These are phyloP conservation scores for Hofmannophila pseudospretella DNA, from an alignment of 2,888 invertebrate genomes.

Conservation along the genomic window DNA sequence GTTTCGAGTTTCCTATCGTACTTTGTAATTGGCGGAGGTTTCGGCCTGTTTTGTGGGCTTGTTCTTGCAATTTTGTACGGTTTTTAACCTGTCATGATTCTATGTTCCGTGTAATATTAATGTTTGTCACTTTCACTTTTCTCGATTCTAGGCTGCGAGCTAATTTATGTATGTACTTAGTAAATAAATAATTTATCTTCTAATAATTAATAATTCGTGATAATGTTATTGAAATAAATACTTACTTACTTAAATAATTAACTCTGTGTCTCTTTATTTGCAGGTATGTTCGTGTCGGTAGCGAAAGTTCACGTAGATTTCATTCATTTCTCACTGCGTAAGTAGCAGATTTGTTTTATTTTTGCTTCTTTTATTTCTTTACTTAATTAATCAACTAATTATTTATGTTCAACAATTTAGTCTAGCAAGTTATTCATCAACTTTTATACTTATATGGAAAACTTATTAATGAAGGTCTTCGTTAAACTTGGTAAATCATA, in stretches of 20 bases:
- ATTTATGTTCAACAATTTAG: neutral
- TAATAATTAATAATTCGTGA: no score
- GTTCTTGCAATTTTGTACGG: no score
- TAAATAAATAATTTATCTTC: no score
- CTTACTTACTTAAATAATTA: neutral
- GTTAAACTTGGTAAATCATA: conserved; percentile 5
- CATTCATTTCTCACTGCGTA: conserved; percentile 56
- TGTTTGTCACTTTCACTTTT: no score
- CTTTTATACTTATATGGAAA: conserved; percentile 6
- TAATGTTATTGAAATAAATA: neutral
- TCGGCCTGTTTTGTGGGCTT: neutral
- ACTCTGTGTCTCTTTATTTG: conserved; percentile 29
- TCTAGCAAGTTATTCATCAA: no score
- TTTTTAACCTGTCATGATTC: no score
- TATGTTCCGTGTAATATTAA: no score
- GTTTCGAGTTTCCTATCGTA: conserved; percentile 32
- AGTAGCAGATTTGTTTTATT: conserved; percentile 58
- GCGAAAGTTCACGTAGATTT: conserved; percentile 56
- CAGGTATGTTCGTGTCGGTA: conserved; percentile 71
- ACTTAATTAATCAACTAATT: conserved; percentile 3
- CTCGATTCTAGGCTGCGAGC: no score
- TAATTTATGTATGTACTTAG: no score
- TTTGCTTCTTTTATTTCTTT: conserved; percentile 21
- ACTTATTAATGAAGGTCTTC: conserved; percentile 1
- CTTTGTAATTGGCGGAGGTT: neutral